Conservation (phyloP, 2,113 vertebrate genomes). For the Oncorhynchus kisutch region DNA sequence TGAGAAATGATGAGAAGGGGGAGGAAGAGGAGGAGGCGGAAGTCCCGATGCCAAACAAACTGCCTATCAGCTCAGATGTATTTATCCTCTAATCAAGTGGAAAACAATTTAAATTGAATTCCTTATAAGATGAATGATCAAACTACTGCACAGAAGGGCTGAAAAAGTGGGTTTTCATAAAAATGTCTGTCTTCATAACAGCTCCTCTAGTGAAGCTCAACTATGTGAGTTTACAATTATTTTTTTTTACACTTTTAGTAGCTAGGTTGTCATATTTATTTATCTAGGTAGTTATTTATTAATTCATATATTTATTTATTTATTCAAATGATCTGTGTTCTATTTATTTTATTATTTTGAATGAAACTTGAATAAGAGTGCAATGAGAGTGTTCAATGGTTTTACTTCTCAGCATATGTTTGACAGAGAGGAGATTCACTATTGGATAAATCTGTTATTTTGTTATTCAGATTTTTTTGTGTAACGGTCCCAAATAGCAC, state of each 20-base stretch:
- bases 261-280: not conserved
- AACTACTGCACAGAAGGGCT: not conserved
- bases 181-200: constrained; percentile 13
- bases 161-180: constrained; percentile 4
- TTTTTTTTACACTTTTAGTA: not conserved
- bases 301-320: constrained; percentile 1
- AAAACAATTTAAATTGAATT: constrained; percentile 66
- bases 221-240: not conserved
- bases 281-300: constrained; percentile 21
- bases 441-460: not conserved
- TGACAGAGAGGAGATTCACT: constrained; percentile 3
- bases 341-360: constrained; percentile 18
- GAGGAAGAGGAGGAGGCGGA: constrained; percentile 13
- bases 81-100: constrained; percentile 65
- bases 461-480: not conserved
- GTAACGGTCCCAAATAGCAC: not conserved
- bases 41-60: constrained; percentile 44
- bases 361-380: not conserved
- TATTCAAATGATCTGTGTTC: not conserved
- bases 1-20: constrained; percentile 49
- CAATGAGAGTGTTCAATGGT: not conserved
- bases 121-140: constrained; percentile 35
- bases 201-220: not conserved
- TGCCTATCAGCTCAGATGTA: constrained; percentile 61
- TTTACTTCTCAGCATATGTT: not conserved